Evolutionary conservation across 2,797 vertebrate genomes (phyloP).

Genomic region (Chaetophractus vellerosus): DNA sequence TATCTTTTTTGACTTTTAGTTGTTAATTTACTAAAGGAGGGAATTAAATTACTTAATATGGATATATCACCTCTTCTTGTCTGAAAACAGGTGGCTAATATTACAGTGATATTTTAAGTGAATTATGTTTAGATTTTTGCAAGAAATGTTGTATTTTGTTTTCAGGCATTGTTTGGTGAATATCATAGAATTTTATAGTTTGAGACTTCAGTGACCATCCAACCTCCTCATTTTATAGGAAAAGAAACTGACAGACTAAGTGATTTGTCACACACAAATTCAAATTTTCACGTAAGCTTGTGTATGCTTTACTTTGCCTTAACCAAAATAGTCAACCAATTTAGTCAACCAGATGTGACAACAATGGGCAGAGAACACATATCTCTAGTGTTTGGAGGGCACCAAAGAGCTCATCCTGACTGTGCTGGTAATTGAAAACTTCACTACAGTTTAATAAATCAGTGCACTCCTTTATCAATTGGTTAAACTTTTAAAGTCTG

Average conservation of each 20-base stretch:
- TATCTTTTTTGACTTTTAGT: background rate
- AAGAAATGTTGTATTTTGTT: background rate
- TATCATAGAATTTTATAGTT: background rate
- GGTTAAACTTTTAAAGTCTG: background rate
- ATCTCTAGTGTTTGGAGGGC: background rate
- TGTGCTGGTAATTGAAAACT: too few species aligned
- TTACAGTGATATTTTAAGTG: background rate
- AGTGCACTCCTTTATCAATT: background rate
- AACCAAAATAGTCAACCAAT: too few species aligned
- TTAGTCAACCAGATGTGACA: background rate
- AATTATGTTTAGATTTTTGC: background rate
- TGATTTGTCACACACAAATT: background rate
- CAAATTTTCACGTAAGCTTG: background rate
- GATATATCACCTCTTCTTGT: background rate
- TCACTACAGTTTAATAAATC: background rate
- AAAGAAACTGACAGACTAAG: background rate
- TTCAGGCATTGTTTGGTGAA: background rate
- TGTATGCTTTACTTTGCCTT: background rate
- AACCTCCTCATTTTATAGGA: background rate
- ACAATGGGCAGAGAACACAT: background rate
- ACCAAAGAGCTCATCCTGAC: background rate
- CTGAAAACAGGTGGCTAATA: background rate
- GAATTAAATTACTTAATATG: background rate
- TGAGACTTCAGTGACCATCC: background rate
- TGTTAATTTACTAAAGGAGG: conserved; percentile 5